A percentile compares a stretch with the other conserved stretches of the same genome.
Conservation (phyloP, 2,888 invertebrate species). For the Caenorhabditis sp. region DNA sequence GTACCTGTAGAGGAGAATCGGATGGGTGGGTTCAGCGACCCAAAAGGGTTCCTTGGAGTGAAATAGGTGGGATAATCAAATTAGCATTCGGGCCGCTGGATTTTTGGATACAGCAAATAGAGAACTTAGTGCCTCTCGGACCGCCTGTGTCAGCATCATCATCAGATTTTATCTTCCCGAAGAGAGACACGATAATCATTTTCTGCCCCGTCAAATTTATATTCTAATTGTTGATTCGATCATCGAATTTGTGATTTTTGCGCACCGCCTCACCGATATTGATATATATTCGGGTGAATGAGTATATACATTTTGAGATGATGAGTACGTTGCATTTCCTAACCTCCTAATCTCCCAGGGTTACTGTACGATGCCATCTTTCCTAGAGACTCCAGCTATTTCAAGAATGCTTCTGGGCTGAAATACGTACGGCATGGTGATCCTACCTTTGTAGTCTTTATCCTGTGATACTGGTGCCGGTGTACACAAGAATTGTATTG, state of each 20-base stretch:
- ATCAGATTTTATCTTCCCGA: conserved; percentile 51
- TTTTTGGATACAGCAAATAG: conserved; percentile 29
- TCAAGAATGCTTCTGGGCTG: no score
- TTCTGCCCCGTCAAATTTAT: conserved; percentile 62
- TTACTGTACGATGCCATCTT: background rate
- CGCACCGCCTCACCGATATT: conserved; percentile 53
- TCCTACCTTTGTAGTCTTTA: no score
- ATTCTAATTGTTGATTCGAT: conserved; percentile 66
- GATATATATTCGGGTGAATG: conserved; percentile 54
- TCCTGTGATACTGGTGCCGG: no score
- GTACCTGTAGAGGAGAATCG: conserved; percentile 25
- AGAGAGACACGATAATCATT: conserved; percentile 52
- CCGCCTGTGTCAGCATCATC: conserved; percentile 44
- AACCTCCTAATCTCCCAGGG: background rate
- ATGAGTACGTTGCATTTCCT: conserved; percentile 23
- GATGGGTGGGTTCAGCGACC: conserved; percentile 39
- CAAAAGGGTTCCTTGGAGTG: conserved; percentile 19
- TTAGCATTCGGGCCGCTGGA: conserved; percentile 47
- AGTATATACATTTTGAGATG: conserved; percentile 24
- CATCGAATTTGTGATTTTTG: conserved; percentile 61
- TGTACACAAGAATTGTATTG: background rate
- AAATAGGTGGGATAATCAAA: conserved; percentile 46
- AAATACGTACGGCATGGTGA: no score
- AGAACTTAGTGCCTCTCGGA: conserved; percentile 13
- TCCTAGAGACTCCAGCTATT: background rate